A percentile compares a stretch with the other conserved stretches of the same genome.
These are phyloP conservation scores for Fragum sueziense DNA, from an alignment of 2,888 invertebrate genomes.

Conservation along the genomic window DNA sequence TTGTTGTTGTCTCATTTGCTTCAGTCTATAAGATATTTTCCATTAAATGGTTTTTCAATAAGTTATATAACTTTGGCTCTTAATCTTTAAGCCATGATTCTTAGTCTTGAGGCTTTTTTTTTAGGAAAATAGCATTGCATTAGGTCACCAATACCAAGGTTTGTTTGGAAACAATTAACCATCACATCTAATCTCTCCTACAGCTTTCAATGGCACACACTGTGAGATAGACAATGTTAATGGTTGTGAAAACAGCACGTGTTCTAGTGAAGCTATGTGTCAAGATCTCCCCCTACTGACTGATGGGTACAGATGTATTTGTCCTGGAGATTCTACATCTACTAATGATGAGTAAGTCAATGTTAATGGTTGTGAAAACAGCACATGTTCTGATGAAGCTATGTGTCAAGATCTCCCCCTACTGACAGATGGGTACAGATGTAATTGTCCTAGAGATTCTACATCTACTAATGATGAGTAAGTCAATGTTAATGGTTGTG, in stretches of 20 bases:
- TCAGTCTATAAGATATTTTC: too few species aligned
- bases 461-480: background rate
- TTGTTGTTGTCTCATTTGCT: too few species aligned
- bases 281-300: background rate
- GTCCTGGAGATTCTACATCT: background rate
- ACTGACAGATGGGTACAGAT: background rate
- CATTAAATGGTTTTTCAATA: too few species aligned
- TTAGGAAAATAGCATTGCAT: too few species aligned
- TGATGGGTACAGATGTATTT: constrained; percentile 7
- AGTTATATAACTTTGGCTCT: too few species aligned
- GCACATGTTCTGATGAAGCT: background rate
- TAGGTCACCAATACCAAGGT: too few species aligned
- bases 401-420: background rate
- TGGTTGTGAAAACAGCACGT: constrained; percentile 4
- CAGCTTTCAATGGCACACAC: constrained; percentile 18
- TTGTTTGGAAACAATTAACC: too few species aligned
- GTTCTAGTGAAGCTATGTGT: constrained; percentile 1
- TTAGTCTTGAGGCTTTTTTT: too few species aligned
- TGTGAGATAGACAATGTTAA: constrained; percentile 26
- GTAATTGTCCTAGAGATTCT: background rate
- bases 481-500: constrained; percentile 6
- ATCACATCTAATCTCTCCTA: background rate
- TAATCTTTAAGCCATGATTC: too few species aligned
- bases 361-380: constrained; percentile 4
- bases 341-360: background rate